A percentile compares a stretch with the other conserved stretches of the same genome.
phyloP scores from a whole-genome alignment of 2,888 invertebrate species.

The Arctia plantaginis region DNA sequence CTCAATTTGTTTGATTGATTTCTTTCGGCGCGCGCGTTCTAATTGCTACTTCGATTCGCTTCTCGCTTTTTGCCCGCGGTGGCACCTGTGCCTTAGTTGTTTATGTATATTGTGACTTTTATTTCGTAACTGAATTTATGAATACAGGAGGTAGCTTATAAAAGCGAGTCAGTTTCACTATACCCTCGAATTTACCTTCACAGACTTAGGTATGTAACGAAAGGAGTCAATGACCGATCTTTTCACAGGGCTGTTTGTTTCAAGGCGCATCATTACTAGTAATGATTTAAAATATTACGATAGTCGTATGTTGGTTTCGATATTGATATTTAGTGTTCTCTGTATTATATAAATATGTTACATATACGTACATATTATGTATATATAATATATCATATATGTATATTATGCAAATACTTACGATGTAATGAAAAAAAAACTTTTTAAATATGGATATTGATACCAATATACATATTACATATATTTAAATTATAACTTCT shows the following conservation, averaged over 20 bases:
- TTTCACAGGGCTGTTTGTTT: not conserved
- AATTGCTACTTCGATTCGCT: not conserved
- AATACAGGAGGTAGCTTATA: constrained; percentile 7
- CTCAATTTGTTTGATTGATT: too few species aligned
- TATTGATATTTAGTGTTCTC: not conserved
- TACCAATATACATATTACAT: too few species aligned
- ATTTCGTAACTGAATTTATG: not conserved
- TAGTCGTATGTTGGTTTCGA: not conserved
- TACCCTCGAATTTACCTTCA: not conserved
- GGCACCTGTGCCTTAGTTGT: not conserved
- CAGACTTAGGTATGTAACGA: constrained; percentile 1
- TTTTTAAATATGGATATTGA: too few species aligned
- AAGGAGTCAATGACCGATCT: constrained; percentile 13
- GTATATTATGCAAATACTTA: too few species aligned
- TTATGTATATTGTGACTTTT: not conserved
- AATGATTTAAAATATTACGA: not conserved
- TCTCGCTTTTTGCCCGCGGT: not conserved
- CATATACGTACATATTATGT: too few species aligned
- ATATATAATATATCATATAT: too few species aligned
- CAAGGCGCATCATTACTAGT: not conserved
- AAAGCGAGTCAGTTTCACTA: not conserved
- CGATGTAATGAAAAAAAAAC: too few species aligned
- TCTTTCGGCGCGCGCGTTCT: not conserved
- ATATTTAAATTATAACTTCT: too few species aligned
- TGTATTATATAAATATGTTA: too few species aligned